Evolutionary conservation across 2,113 vertebrate species (phyloP).

Genomic region (Stictonetta naevosa): DNA sequence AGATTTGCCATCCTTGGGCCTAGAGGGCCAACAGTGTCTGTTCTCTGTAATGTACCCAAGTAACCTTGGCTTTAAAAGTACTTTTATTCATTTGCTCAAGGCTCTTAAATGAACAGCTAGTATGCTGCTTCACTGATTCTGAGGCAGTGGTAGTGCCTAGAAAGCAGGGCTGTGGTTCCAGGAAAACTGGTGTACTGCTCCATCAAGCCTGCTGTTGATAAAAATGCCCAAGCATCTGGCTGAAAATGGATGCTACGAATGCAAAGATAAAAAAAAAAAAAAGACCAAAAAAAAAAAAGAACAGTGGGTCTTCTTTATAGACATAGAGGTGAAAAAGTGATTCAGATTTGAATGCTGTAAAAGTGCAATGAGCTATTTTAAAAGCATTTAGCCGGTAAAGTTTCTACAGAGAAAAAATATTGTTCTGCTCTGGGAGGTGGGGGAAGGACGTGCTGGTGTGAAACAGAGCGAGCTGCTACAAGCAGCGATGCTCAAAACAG

Average conservation of each 20-base stretch:
- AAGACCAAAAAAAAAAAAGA: not conserved
- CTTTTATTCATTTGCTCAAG: not conserved
- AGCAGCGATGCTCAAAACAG: not conserved
- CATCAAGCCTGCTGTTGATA: not conserved
- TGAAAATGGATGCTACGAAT: not conserved
- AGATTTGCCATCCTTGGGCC: not conserved
- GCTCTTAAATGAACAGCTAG: not conserved
- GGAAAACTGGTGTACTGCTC: not conserved
- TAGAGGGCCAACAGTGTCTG: not conserved
- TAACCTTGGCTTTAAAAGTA: not conserved
- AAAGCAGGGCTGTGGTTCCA: not conserved
- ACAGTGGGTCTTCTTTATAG: not conserved
- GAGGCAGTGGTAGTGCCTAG: not conserved
- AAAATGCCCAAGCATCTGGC: not conserved
- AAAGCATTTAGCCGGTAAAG: not conserved
- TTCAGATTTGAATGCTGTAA: not conserved
- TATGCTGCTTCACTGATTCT: not conserved
- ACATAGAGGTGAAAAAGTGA: not conserved
- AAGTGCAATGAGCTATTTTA: rapidly evolving
- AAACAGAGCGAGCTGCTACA: not conserved
- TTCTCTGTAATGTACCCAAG: not conserved
- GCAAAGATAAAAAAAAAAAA: not conserved
- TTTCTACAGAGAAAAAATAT: not conserved
- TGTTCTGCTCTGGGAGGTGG: not conserved
- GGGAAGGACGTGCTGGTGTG: not conserved